Base-by-base conservation (phyloP, 2,797 vertebrate species). In the Enteromius anoplus region DNA sequence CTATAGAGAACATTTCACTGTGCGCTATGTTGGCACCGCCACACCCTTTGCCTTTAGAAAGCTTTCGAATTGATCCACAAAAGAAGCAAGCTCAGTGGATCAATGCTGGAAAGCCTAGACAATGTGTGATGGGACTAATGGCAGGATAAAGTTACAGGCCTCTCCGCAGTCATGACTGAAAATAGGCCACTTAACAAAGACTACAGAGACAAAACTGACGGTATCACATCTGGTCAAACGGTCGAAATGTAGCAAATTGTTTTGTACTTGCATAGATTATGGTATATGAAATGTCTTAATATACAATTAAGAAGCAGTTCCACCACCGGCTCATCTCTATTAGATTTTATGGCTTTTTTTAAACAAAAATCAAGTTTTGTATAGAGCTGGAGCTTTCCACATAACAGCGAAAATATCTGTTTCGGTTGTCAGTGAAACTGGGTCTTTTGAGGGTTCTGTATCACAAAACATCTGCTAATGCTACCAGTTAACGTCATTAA, bases 81-180 rank as follows among this genome's bases (percentile, higher is more conserved):
- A 45, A 66, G 69, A 47, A 60, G 86, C 75, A 70, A 58, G 75
- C 60, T 51, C n/a, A 69, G 32, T 7, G 58, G 85, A 86, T 87
- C 87, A 80, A 88, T 89, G 58, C 15, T 66, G 49, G 29, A 79
- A 78, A 72, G 85, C 78, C 40, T 68, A 53, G 84, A 87, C 76
- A 80, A 71, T 78, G 81, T 58, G 68, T 65, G 71, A 75, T 72
- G 65, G 21, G 49, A 70, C 85, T 89, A 87, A 88, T 86, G 87
- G 84, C 12, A 42, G 80, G 75, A 84, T 87, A 68, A 65, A 42
- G 53, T 88, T 89, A 83, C 87, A 75, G 1, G 37, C 51, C 72
- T 45, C 53, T 75, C 29, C 29, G 32, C 45, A 23, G 47, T 29
- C 85, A 29, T 42, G 11, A 62, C 55, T 37, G 75, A 86, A 78